Evolutionary conservation across 2,113 vertebrate species (phyloP), one percentile per base, ranked within the genome.

Genomic region (Zosterops hypoxanthus): DNA sequence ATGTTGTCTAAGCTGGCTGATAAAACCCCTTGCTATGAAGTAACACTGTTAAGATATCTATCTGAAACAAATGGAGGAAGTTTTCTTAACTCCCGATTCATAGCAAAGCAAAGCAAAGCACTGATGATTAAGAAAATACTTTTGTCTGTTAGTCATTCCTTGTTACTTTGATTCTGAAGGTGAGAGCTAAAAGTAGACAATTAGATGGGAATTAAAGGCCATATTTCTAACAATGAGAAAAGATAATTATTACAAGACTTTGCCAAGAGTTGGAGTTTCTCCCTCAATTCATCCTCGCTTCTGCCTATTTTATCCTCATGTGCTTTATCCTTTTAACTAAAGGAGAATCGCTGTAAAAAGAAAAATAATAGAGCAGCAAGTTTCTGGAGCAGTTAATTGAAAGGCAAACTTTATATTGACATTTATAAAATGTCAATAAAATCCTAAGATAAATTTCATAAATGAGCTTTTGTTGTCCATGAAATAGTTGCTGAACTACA

Each of bases 211-310:
- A 49, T 91, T 91, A 82, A 75, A 64, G n/a, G 29, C 6, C 31
- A 3, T 70, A 52, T 61, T 93, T 88, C 57, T 82, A 81, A 69
- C 73, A 82, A 55, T 59, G 42, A 50, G 33, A 81, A 52, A 9
- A 64, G 52, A 70, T 86, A 91, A 89, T 92, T 64, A 86, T 91
- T 92, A 81, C 28, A 88, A 70, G 11, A 68, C 39, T 75, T 91
- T 76, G 49, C 20, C 17, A 34, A 56, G 42, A 79, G 34, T 39
- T 81, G 56, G 52, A 75, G 64, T 86, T 92, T 94, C 47, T 89
- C 24, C 46, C 17, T 86, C 47, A 65, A 16, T 69, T 83, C 7
- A 12, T 36, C 31, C 60, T 24, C 9, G 22, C 14, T 34, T 70
- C 47, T 50, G 21, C 12, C 59, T 83, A 24, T 66, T 90, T 53